Conservation (phyloP, 2,797 vertebrate species). For the Pseudocheirus occidentalis region DNA sequence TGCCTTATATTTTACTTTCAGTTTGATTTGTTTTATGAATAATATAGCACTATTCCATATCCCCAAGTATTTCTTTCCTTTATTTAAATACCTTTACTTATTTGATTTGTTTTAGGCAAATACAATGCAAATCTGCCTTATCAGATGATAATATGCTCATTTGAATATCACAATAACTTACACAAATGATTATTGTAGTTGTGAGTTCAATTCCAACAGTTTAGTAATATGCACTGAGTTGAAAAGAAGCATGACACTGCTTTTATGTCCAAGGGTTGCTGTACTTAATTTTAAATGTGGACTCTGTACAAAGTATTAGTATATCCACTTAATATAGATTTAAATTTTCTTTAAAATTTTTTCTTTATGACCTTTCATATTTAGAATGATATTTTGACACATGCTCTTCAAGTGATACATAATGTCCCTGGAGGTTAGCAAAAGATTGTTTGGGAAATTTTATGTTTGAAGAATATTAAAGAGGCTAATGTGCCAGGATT, state of each 20-base stretch:
- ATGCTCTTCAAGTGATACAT: slow-evolving; percentile 47
- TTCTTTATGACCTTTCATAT: slow-evolving; percentile 44
- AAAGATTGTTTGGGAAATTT: slow-evolving; percentile 45
- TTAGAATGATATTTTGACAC: slow-evolving; percentile 27
- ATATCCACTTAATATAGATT: slow-evolving; percentile 57
- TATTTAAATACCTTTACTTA: slow-evolving; percentile 19
- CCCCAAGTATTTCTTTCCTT: background rate
- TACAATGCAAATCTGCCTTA: slow-evolving; percentile 32
- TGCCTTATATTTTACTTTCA: slow-evolving; percentile 61
- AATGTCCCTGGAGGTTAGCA: slow-evolving; percentile 55
- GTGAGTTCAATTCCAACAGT: slow-evolving; percentile 36
- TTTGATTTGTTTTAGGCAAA: slow-evolving; percentile 5
- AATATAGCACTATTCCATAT: slow-evolving; percentile 29
- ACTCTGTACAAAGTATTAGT: slow-evolving; percentile 46
- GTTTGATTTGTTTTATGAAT: slow-evolving; percentile 14
- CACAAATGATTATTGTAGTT: slow-evolving; percentile 31
- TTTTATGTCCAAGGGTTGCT: slow-evolving; percentile 50
- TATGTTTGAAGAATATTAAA: background rate
- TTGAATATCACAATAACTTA: slow-evolving; percentile 11
- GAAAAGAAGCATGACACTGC: slow-evolving; percentile 63
- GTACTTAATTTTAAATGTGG: slow-evolving; percentile 59
- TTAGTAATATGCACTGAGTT: slow-evolving; percentile 67
- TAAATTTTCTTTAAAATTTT: slow-evolving; percentile 52
- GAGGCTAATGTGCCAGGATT: background rate
- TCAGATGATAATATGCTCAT: background rate